Conservation (phyloP, 1,140 invertebrate genomes). For the Agrypnia vestita region DNA sequence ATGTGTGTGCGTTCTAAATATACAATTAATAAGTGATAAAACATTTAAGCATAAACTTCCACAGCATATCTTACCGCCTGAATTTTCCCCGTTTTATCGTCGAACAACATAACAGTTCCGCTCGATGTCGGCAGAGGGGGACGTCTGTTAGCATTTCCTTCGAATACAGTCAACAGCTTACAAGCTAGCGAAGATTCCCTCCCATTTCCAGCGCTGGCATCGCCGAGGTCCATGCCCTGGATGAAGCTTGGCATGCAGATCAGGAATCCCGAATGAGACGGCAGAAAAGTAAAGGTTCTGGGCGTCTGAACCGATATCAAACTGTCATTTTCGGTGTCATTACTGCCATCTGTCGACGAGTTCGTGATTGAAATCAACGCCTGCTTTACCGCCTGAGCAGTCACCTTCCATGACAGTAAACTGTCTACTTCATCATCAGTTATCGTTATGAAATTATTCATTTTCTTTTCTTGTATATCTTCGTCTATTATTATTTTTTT, state of each 20-base stretch:
- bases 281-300: constrained; percentile 59
- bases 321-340: constrained; percentile 21
- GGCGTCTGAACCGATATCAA: constrained; percentile 54
- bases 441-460: constrained; percentile 38
- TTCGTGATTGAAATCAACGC: constrained; percentile 49
- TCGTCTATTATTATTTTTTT: too few species aligned
- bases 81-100: constrained; percentile 65
- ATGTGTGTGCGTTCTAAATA: too few species aligned
- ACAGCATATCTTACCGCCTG: constrained; percentile 60
- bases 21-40: too few species aligned
- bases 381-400: constrained; percentile 44
- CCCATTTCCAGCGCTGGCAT: not conserved
- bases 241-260: constrained; percentile 67
- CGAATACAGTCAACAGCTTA: constrained; percentile 67
- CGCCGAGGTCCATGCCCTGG: constrained; percentile 57
- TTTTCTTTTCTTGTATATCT: not conserved
- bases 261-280: constrained; percentile 57
- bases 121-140: constrained; percentile 63
- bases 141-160: constrained; percentile 62
- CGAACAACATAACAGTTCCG: constrained; percentile 66
- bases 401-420: constrained; percentile 46
- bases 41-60: not conserved
- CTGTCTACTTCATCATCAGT: constrained; percentile 43
- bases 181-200: constrained; percentile 63
- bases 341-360: constrained; percentile 17